Percentiles rank a stretch among this genome's conserved stretches.
These are phyloP conservation scores for Psittacula cyanocephala DNA, from an alignment of 2,113 vertebrate genomes.

Conservation along the genomic window DNA sequence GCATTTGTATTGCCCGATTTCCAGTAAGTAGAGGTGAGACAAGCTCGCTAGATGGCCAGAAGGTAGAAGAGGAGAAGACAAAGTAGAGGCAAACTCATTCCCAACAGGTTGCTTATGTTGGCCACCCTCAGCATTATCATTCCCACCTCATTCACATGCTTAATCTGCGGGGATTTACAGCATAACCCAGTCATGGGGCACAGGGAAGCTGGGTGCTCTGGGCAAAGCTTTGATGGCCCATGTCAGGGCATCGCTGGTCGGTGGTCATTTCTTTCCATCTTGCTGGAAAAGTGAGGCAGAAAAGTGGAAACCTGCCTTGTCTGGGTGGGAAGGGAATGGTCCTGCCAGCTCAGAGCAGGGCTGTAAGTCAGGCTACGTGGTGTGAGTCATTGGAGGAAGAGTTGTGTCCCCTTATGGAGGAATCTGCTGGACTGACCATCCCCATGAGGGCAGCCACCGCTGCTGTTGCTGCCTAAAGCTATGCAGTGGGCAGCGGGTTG, in stretches of 20 bases:
- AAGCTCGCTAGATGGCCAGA: neutral
- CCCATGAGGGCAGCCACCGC: neutral
- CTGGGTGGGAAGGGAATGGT: neutral
- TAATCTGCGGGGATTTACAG: neutral
- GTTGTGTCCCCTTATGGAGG: neutral
- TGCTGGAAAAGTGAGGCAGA: neutral
- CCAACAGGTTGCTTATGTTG: neutral
- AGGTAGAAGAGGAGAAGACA: neutral
- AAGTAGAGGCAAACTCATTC: neutral
- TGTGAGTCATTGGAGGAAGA: neutral
- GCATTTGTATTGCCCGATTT: neutral
- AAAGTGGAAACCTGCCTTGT: neutral
- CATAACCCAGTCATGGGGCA: neutral
- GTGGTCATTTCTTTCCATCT: neutral
- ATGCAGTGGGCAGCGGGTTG: neutral
- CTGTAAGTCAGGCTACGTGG: fast-evolving
- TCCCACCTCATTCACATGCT: neutral
- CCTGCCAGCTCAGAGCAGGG: neutral
- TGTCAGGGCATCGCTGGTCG: neutral
- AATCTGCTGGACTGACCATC: neutral
- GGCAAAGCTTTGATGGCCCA: neutral
- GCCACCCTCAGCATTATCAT: neutral
- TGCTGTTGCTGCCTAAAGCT: neutral
- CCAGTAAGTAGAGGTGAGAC: neutral
- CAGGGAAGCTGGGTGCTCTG: neutral